Percentiles rank a stretch among this genome's conserved stretches.
phyloP scores from a whole-genome alignment of 92 coral and sea anemone genomes.

The Palythoa heliodiscus region DNA sequence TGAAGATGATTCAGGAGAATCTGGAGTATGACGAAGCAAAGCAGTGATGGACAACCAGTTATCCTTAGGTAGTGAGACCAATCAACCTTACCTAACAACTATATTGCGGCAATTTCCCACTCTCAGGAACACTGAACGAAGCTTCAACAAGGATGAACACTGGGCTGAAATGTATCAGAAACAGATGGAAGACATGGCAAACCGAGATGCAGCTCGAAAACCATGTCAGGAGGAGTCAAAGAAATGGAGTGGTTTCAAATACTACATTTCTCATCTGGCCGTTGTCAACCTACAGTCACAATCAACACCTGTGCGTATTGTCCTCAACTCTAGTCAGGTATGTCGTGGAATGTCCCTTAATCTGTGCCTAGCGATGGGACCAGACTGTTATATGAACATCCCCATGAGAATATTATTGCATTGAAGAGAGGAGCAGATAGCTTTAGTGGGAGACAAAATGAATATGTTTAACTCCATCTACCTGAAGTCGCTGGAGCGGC shows the following conservation, averaged over 20 bases:
- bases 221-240: constrained; percentile 47
- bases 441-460: constrained; percentile 49
- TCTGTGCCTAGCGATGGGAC: constrained; percentile 66
- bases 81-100: constrained; percentile 64
- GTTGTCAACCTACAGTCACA: constrained; percentile 61
- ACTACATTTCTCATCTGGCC: constrained; percentile 70
- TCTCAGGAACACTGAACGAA: constrained; percentile 66
- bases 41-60: constrained; percentile 72
- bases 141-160: constrained; percentile 54
- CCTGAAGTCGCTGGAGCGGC: not conserved
- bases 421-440: constrained; percentile 39
- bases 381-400: constrained; percentile 50
- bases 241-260: constrained; percentile 60
- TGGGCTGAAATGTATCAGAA: constrained; percentile 65
- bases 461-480: constrained; percentile 52
- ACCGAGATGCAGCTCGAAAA: constrained; percentile 64
- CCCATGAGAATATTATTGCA: constrained; percentile 57
- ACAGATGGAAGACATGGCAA: constrained; percentile 37
- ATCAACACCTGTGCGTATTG: constrained; percentile 68
- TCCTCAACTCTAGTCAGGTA: constrained; percentile 66
- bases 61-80: constrained; percentile 71
- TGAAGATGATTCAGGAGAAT: constrained; percentile 67
- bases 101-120: constrained; percentile 54
- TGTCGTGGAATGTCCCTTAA: constrained; percentile 53
- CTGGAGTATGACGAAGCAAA: constrained; percentile 58